Conservation (phyloP, 2,113 vertebrate genomes). For the Mirounga angustirostris region DNA sequence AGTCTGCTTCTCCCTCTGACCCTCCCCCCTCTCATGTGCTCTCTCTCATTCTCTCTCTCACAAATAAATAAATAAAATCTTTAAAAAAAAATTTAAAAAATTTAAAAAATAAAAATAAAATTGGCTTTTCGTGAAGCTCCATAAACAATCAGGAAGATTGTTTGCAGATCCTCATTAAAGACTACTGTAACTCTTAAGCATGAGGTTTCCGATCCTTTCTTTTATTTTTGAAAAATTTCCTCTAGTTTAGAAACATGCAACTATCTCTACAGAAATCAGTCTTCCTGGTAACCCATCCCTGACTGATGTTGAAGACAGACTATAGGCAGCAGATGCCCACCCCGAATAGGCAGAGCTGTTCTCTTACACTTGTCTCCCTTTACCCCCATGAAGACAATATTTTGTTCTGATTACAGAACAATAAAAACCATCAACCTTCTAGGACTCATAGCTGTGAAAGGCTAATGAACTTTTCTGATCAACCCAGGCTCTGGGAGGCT, state of each 20-base stretch:
- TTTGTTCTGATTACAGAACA: background rate
- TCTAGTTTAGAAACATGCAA: background rate
- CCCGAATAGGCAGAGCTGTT: background rate
- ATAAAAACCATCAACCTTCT: background rate
- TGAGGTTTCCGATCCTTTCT: background rate
- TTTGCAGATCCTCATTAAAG: background rate
- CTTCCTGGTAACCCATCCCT: background rate
- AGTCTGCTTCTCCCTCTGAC: too few species aligned
- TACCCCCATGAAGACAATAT: background rate
- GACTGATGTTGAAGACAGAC: background rate
- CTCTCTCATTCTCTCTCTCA: too few species aligned
- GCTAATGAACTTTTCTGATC: background rate
- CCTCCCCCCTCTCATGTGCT: too few species aligned
- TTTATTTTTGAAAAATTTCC: background rate
- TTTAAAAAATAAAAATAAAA: too few species aligned
- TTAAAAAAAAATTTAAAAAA: too few species aligned
- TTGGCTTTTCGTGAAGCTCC: background rate
- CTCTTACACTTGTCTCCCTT: background rate
- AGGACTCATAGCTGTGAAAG: background rate
- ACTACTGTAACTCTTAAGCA: background rate
- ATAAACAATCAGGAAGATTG: background rate
- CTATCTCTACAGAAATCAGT: background rate
- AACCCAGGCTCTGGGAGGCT: background rate
- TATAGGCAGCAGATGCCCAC: background rate
- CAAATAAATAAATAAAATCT: too few species aligned